Evolutionary conservation across 1,140 invertebrate species (phyloP).

Genomic region (Aphidius ervi): DNA sequence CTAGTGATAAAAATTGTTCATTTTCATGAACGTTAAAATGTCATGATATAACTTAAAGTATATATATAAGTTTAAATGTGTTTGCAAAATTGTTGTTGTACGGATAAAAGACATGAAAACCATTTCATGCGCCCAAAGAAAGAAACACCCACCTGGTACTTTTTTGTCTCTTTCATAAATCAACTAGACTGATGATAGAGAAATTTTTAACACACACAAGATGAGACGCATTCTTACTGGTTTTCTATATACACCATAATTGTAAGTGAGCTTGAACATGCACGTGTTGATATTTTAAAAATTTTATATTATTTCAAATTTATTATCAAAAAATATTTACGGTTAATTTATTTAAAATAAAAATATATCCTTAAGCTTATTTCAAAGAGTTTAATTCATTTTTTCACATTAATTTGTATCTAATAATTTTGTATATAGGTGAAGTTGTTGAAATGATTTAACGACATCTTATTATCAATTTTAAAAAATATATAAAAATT

Average conservation of each 20-base stretch:
- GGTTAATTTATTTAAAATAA: too few relatives aligned
- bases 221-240: conserved; percentile 19
- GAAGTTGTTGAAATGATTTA: too few relatives aligned
- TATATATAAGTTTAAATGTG: not conserved
- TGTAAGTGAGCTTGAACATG: too few relatives aligned
- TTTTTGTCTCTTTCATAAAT: not conserved
- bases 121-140: not conserved
- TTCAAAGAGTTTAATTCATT: too few relatives aligned
- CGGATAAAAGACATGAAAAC: not conserved
- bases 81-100: not conserved
- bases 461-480: too few relatives aligned
- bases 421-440: too few relatives aligned
- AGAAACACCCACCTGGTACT: not conserved
- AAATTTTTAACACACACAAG: conserved; percentile 10
- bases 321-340: too few relatives aligned
- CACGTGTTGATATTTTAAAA: too few relatives aligned
- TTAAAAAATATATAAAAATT: too few relatives aligned
- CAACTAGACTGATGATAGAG: not conserved
- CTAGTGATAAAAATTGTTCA: conserved; percentile 21
- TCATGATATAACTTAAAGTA: conserved; percentile 17
- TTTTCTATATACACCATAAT: conserved; percentile 24
- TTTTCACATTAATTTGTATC: too few relatives aligned
- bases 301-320: too few relatives aligned
- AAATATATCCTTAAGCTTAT: too few relatives aligned
- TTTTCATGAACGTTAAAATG: conserved; percentile 24